These are phyloP conservation scores for Toxotes jaculatrix DNA, from an alignment of 2,113 vertebrate species.

Conservation along the genomic window DNA sequence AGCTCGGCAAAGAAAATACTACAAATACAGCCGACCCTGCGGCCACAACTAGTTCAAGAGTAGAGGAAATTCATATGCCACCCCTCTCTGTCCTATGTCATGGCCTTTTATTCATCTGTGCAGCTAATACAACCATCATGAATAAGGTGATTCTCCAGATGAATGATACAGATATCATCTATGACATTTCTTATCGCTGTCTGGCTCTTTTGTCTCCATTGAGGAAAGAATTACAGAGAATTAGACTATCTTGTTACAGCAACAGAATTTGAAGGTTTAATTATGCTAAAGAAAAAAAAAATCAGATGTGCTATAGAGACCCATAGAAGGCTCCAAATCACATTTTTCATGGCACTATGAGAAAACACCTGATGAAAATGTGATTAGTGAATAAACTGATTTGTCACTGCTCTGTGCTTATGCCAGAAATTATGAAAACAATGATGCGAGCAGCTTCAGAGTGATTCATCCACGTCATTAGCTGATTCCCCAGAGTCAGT, in stretches of 20 bases:
- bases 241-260: neutral
- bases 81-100: neutral
- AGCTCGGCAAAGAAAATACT: conserved; percentile 32
- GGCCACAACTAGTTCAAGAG: conserved; percentile 21
- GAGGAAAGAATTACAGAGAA: neutral
- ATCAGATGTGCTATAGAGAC: neutral
- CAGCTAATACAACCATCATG: neutral
- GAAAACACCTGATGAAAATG: conserved; percentile 30
- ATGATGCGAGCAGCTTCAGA: neutral
- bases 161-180: conserved; percentile 9
- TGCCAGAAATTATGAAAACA: conserved; percentile 24
- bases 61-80: neutral
- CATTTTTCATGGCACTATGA: neutral
- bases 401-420: neutral
- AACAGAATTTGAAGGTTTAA: conserved; percentile 14
- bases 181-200: neutral
- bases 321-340: neutral
- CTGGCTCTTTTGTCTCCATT: neutral
- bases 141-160: neutral
- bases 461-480: conserved; percentile 10
- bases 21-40: neutral
- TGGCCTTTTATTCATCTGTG: neutral
- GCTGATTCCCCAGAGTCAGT: conserved; percentile 21
- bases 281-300: conserved; percentile 33
- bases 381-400: conserved; percentile 19